phyloP scores from a whole-genome alignment of 2,113 vertebrate genomes.

The Mus spicilegus region DNA sequence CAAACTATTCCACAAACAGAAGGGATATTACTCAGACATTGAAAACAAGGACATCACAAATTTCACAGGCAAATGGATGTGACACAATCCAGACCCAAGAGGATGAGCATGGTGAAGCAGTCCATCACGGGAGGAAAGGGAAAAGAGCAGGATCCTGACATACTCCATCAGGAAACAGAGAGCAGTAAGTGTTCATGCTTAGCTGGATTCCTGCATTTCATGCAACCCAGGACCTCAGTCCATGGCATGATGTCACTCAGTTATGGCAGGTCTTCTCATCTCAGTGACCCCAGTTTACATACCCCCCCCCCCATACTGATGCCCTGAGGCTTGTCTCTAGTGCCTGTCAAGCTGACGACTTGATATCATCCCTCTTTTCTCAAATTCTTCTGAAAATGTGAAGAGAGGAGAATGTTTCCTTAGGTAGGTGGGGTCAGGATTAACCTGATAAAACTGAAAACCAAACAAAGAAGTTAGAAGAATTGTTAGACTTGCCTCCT shows the following conservation, averaged over 20 bases:
- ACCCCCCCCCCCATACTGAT: not conserved
- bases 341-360: not conserved
- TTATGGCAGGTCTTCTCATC: too few relatives aligned
- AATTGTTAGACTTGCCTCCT: not conserved
- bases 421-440: not conserved
- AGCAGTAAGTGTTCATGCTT: too few relatives aligned
- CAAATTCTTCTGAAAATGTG: not conserved
- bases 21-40: too few relatives aligned
- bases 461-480: not conserved
- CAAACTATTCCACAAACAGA: too few relatives aligned
- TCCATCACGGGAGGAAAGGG: not conserved
- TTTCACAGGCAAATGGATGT: too few relatives aligned
- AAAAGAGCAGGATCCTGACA: not conserved
- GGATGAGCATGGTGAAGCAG: not conserved
- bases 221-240: not conserved
- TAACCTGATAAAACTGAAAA: not conserved
- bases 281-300: not conserved
- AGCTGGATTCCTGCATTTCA: not conserved
- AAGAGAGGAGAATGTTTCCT: not conserved
- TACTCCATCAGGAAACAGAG: not conserved
- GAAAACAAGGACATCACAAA: too few relatives aligned
- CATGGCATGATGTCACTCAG: not conserved
- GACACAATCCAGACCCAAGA: too few relatives aligned
- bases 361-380: not conserved
- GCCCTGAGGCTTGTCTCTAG: not conserved